A percentile compares a stretch with the other conserved stretches of the same genome.
Conservation (phyloP, 2,888 invertebrate genomes). For the Cephus spinipes region DNA sequence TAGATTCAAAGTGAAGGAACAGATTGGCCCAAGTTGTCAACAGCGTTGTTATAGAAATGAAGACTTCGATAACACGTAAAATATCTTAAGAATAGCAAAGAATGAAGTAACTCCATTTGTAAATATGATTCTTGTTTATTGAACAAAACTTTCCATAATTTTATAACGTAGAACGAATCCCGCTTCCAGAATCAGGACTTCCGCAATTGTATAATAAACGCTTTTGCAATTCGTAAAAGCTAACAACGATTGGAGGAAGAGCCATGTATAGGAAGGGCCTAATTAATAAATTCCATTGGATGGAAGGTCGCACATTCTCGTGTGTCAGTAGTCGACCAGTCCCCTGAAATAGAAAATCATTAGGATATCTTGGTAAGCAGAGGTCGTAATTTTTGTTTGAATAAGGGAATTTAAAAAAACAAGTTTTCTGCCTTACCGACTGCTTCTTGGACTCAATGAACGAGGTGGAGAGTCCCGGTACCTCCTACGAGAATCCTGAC, state of each 20-base stretch:
- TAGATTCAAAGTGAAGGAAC: neutral
- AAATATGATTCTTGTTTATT: conserved; percentile 15
- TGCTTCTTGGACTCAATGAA: conserved; percentile 57
- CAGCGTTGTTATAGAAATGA: neutral
- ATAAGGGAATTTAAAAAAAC: neutral
- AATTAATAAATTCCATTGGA: conserved; percentile 27
- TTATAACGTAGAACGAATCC: conserved; percentile 23
- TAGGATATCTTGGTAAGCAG: conserved; percentile 7
- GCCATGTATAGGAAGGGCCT: conserved; percentile 24
- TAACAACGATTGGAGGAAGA: conserved; percentile 21
- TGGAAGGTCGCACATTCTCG: conserved; percentile 26
- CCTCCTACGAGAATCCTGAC: conserved; percentile 53
- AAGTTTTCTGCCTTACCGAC: conserved; percentile 43
- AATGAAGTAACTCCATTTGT: neutral
- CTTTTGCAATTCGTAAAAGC: neutral
- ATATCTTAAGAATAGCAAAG: neutral
- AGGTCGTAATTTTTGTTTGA: neutral
- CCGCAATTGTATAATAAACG: neutral
- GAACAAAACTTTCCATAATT: conserved; percentile 20
- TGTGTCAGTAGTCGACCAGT: conserved; percentile 60
- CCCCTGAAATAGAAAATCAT: conserved; percentile 49
- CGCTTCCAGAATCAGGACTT: neutral
- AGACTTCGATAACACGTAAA: neutral
- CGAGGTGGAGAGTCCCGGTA: conserved; percentile 56
- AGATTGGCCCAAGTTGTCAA: neutral